Evolutionary conservation across 1,140 invertebrate genomes (phyloP).

Genomic region (Panagrolaimus sp.): DNA sequence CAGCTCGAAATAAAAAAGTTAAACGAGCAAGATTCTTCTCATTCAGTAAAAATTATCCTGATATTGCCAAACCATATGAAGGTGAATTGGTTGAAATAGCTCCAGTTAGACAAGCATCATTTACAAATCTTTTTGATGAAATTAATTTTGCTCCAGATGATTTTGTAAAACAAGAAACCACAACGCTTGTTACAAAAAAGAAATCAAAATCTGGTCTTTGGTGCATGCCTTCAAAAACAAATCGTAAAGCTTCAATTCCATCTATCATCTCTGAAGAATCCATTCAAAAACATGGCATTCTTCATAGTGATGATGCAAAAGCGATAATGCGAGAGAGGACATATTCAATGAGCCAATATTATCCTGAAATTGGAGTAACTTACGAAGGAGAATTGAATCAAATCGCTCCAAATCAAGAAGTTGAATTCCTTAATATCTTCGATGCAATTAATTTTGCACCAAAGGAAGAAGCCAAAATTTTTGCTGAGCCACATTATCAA

Average conservation of each 20-base stretch:
- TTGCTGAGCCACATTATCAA: background rate
- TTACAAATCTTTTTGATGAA: constrained; percentile 8
- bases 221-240: background rate
- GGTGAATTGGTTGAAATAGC: background rate
- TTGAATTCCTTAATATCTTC: background rate
- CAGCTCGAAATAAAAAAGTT: background rate
- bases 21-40: background rate
- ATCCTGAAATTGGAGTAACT: background rate
- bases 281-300: constrained; percentile 4
- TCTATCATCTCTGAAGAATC: constrained; percentile 1
- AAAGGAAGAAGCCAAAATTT: background rate
- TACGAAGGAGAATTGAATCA: background rate
- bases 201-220: background rate
- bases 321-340: too few relatives aligned
- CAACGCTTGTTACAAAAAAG: background rate
- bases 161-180: background rate
- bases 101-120: background rate
- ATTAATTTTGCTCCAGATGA: constrained; percentile 4
- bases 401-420: background rate
- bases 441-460: constrained; percentile 9
- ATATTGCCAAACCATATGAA: background rate
- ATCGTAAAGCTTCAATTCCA: background rate
- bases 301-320: too few relatives aligned
- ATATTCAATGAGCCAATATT: background rate
- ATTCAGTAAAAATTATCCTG: background rate